Evolutionary conservation across 2,888 invertebrate genomes (phyloP).

Genomic region (Calliopum simillimum): DNA sequence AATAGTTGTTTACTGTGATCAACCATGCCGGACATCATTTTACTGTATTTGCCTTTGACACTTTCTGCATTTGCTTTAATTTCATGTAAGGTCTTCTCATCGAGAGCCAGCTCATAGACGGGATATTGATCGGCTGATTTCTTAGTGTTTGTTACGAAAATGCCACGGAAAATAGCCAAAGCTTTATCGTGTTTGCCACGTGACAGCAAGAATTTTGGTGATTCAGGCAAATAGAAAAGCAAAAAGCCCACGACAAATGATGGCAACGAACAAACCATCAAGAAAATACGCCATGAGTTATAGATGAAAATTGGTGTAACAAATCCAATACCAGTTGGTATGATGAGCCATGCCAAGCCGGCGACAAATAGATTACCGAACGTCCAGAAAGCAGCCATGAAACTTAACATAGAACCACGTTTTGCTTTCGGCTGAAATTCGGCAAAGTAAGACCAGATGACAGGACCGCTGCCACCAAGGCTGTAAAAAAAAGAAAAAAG

Average conservation of each 20-base stretch:
- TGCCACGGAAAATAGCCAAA: conserved; percentile 82
- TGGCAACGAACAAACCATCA: conserved; percentile 88
- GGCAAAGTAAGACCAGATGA: conserved; percentile 95
- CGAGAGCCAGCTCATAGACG: conserved; percentile 77
- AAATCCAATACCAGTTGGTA: conserved; percentile 78
- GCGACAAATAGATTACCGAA: conserved; percentile 93
- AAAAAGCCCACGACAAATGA: conserved; percentile 88
- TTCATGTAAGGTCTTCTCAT: conserved; percentile 68
- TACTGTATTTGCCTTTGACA: conserved; percentile 75
- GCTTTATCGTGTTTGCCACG: conserved; percentile 85
- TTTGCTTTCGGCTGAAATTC: conserved; percentile 93
- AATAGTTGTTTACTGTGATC: conserved; percentile 86
- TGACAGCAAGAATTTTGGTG: conserved; percentile 88
- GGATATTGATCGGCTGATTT: conserved; percentile 80
- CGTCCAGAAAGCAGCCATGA: conserved; percentile 96
- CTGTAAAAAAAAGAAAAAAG: conserved; percentile 47
- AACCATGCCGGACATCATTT: conserved; percentile 81
- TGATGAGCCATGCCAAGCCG: conserved; percentile 82
- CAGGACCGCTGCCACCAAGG: conserved; percentile 74
- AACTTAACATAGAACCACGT: conserved; percentile 91
- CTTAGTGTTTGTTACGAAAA: conserved; percentile 82
- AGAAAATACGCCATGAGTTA: conserved; percentile 93
- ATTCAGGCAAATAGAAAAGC: conserved; percentile 87
- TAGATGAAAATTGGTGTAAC: conserved; percentile 78
- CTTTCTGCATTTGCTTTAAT: conserved; percentile 67